Base-by-base conservation (phyloP, 2,888 invertebrate species). In the Sepiola atlantica region DNA sequence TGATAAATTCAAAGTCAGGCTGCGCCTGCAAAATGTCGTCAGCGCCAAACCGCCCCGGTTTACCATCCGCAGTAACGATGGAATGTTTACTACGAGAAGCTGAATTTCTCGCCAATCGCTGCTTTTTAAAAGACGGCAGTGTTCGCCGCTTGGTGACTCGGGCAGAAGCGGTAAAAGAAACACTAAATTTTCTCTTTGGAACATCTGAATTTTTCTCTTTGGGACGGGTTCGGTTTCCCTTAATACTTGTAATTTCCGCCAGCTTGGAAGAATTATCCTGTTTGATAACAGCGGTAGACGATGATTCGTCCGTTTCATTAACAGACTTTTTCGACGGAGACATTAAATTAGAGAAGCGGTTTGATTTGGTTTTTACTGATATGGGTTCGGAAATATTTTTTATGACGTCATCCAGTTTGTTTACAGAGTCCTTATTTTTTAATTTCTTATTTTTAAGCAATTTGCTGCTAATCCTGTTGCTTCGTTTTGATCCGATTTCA, bases 1-100 rank as follows among this genome's bases (percentile, higher is more conserved):
- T 95, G 28, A 96, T 95, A 91, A 95, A 94, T 57, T 93, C 57
- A 55, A 93, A 93, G 28, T 92, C 92, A 28, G 92, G 92, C 92
- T 92, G 92, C 18, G 28, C 8, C n/a, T 92, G 92, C 3, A 92
- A 45, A 14, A n/a, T 24, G n/a, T 92, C 92, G 28, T 55, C 45
- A 35, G 18, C 6, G 32, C 92, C 55, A 77, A 77, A 14, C n/a
- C 32, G 77, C n/a, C 77, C 14, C 4, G 77, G 12, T 77, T 45
- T 92, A 35, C 8, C 54, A 54, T 45, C 92, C 28, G 32, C 45
- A 92, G 35, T 16, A 18, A 55, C n/a, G 28, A 16, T 28, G 6
- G 55, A 92, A 28, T 55, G n/a, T 92, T 55, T 55, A 55, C 20
- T 92, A 10, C 28, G 32, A 92, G 45, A 45, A 3, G 54, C 1